phyloP scores from a whole-genome alignment of 23 tunicate species.

The Trididemnum nubilum region DNA sequence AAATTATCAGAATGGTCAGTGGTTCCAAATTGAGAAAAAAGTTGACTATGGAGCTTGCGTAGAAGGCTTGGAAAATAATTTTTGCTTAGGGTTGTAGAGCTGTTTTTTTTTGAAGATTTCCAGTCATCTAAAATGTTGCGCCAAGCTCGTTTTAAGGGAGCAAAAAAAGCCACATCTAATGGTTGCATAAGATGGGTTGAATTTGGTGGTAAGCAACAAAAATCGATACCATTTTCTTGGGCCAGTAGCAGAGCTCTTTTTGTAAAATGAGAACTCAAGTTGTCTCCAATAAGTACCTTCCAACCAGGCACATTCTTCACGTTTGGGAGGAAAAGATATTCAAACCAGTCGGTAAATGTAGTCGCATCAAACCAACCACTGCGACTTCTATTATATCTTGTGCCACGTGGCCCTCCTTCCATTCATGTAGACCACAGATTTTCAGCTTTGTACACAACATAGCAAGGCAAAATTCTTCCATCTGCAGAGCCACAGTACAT shows the following conservation, averaged over 20 bases:
- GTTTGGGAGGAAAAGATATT: neutral
- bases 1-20: conserved; percentile 7
- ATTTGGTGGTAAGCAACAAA: conserved; percentile 19
- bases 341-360: conserved; percentile 34
- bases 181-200: conserved; percentile 15
- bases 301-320: neutral
- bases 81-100: conserved; percentile 20
- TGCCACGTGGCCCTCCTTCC: conserved; percentile 34
- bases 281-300: conserved; percentile 34
- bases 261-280: too few relatives aligned
- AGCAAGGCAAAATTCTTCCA: conserved; percentile 8
- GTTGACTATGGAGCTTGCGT: neutral
- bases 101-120: conserved; percentile 18
- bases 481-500: conserved; percentile 14
- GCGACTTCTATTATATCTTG: conserved; percentile 26
- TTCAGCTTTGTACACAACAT: too few relatives aligned
- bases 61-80: conserved; percentile 5
- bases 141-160: conserved; percentile 18
- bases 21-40: too few relatives aligned
- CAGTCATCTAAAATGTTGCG: conserved; percentile 16
- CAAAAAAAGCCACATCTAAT: conserved; percentile 28
- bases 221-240: neutral
- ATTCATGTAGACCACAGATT: conserved; percentile 36
- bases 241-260: neutral
- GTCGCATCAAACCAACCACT: conserved; percentile 37